Evolutionary conservation across 2,113 vertebrate genomes (phyloP), one percentile per base, ranked within the genome.

Genomic region (Brienomyrus brachyistius): DNA sequence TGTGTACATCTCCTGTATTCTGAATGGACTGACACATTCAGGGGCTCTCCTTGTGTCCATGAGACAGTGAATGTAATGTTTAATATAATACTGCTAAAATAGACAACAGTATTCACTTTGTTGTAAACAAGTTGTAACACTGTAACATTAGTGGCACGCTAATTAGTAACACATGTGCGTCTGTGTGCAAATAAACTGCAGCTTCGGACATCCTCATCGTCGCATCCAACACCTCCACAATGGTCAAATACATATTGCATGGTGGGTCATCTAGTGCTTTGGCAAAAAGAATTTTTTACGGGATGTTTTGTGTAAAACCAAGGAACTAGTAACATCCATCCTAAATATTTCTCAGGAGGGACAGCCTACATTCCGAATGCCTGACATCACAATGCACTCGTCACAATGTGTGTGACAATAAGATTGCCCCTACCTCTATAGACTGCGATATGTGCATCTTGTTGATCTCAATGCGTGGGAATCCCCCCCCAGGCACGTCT

Each of bases 391-490:
- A 23, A 54, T 51, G 27, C 51, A 13, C n/a, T 85, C 23, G 8
- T 1, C 74, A 8, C 74, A 40, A 17, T 48, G 21, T 7, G 52
- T 54, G 52, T 0, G 52, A 83, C 6, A 9, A 3, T 54, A 77
- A 35, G 17, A 40, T n/a, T 11, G 89, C 43, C 2, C 82, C 91
- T 90, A 98, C 98, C 97, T 99, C 98, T n/a, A 99, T 99, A 88
- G 98, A 99, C 94, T 99, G 98, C 40, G 98, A 99, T 93, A 99
- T 99, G 95, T 99, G 97, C 98, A 99, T 99, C 92, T 96, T 99
- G 95, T 99, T 99, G 90, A 99, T 99, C 95, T 99, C 98, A 31
- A 99, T 95, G 92, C 97, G 97, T 0, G 98, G 98, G 47, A 98
- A 94, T 90, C 96, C 95, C 21, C 97, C 96, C 90, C 94, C 96